A percentile compares a stretch with the other conserved stretches of the same genome.
Evolutionary conservation across 2,113 vertebrate species (phyloP).

Genomic region (Gasterosteus nipponicus): DNA sequence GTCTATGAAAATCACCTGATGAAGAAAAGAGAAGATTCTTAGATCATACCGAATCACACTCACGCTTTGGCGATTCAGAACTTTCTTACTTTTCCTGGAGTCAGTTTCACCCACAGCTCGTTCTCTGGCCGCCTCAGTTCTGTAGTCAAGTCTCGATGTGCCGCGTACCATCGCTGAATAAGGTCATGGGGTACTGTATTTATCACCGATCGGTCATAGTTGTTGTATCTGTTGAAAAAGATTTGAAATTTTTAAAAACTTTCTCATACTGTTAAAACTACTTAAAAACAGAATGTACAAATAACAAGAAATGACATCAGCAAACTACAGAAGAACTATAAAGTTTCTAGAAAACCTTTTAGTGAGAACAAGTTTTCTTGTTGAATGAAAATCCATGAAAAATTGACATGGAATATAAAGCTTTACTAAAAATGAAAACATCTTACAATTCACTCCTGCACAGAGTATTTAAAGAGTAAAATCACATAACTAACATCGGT

Average conservation of each 20-base stretch:
- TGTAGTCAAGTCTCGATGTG: constrained; percentile 86
- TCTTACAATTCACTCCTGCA: not conserved
- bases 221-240: constrained; percentile 88
- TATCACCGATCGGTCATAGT: constrained; percentile 91
- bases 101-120: constrained; percentile 94
- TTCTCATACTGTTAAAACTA: not conserved
- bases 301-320: not conserved
- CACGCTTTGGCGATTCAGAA: not conserved
- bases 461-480: not conserved
- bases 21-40: constrained; percentile 9
- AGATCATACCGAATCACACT: not conserved
- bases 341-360: not conserved
- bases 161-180: constrained; percentile 88
- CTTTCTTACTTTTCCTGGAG: constrained; percentile 87
- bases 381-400: not conserved
- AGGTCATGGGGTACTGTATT: constrained; percentile 87
- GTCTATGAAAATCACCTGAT: constrained; percentile 90
- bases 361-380: not conserved
- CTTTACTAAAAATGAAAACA: not conserved
- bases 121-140: constrained; percentile 89
- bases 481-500: not conserved
- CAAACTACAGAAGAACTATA: not conserved
- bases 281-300: not conserved
- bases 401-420: not conserved
- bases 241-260: not conserved